Conservation (phyloP, 2,888 invertebrate genomes). For the Alcis repandata region DNA sequence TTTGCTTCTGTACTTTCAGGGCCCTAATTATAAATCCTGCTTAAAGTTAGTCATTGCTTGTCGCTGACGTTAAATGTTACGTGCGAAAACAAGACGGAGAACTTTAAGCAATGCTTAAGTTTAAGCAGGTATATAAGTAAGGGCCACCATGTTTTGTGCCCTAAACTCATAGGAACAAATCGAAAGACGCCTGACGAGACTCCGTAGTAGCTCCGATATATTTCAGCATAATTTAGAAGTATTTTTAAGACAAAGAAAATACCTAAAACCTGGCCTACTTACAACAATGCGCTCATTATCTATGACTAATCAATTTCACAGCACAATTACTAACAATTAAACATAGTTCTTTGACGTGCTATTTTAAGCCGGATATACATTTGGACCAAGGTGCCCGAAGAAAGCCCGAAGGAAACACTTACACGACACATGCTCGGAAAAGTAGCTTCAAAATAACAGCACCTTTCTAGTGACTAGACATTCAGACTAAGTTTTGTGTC, state of each 20-base stretch:
- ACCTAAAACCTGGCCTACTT: background rate
- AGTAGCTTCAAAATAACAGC: background rate
- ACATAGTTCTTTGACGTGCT: conserved; percentile 18
- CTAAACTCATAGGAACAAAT: too few species aligned
- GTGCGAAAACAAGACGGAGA: too few species aligned
- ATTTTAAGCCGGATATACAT: conserved; percentile 30
- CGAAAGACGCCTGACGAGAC: background rate
- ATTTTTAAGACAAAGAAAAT: background rate
- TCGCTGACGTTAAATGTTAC: too few species aligned
- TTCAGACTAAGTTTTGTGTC: conserved; percentile 22
- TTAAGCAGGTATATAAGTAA: too few species aligned
- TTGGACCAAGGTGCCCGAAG: conserved; percentile 19
- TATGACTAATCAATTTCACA: conserved; percentile 20
- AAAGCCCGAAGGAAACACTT: conserved; percentile 35
- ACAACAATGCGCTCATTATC: background rate
- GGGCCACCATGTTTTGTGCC: too few species aligned
- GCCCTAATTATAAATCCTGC: too few species aligned
- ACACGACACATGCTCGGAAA: conserved; percentile 28
- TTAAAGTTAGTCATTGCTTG: too few species aligned
- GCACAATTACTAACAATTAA: conserved; percentile 17
- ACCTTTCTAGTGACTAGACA: conserved; percentile 19
- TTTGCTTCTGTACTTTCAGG: too few species aligned
- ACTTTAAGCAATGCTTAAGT: too few species aligned
- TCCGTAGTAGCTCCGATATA: background rate
- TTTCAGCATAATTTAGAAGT: too few species aligned